phyloP scores from a whole-genome alignment of 2,888 invertebrate genomes.

The Ametastegia equiseti region DNA sequence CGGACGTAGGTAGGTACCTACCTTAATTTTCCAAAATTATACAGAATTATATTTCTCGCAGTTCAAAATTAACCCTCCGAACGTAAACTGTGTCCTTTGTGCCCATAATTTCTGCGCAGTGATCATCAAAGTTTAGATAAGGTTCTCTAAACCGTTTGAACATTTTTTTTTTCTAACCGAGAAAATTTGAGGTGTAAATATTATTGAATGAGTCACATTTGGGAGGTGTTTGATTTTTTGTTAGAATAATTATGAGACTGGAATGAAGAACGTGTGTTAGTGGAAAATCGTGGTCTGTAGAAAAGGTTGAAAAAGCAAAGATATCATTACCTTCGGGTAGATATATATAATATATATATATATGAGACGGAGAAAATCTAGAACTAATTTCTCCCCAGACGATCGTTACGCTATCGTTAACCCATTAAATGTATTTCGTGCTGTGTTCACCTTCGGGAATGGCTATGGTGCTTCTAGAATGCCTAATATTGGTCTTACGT shows the following conservation, averaged over 20 bases:
- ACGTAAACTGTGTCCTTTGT: too few relatives aligned
- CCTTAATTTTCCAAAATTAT: not conserved
- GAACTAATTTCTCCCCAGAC: constrained; percentile 58
- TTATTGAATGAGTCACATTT: too few relatives aligned
- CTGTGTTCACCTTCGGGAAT: not conserved
- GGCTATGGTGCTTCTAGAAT: not conserved
- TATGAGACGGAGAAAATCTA: constrained; percentile 8
- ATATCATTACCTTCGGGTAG: not conserved
- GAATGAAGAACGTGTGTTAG: not conserved
- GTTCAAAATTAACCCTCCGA: too few relatives aligned
- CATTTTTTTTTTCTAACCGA: too few relatives aligned
- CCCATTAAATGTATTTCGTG: constrained; percentile 59
- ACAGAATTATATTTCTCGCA: too few relatives aligned
- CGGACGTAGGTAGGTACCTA: not conserved
- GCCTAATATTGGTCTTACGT: not conserved
- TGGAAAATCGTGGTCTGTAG: not conserved
- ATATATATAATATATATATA: not conserved
- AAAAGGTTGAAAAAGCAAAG: not conserved
- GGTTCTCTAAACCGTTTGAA: too few relatives aligned
- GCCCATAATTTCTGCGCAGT: too few relatives aligned
- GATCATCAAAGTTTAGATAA: too few relatives aligned
- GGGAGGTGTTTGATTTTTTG: not conserved
- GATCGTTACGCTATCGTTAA: constrained; percentile 57
- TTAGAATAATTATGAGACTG: not conserved
- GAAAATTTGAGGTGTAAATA: too few relatives aligned